Base-by-base conservation (phyloP, 2,113 vertebrate genomes). In the Cyprinodon brontotheroides region DNA sequence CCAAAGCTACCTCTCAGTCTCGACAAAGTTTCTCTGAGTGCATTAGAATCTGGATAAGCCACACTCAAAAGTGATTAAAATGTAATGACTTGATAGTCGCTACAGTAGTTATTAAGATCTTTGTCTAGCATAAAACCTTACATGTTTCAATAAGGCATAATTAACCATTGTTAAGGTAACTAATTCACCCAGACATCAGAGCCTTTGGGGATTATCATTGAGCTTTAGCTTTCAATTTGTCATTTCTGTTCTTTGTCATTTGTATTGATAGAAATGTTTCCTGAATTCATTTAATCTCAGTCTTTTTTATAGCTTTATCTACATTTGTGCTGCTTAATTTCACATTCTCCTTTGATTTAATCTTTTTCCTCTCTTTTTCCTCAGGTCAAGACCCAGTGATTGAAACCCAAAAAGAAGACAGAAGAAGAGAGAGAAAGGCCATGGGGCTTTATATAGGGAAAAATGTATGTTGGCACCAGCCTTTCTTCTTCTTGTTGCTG, bases 301-400 rank as follows among this genome's bases (percentile, higher is more conserved):
- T 82, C 38, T 78, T 74, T 48, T 81, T 72, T 80, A 60, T 91
- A 62, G 86, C 20, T 67, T 72, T 47, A 65, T 36, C 59, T 65
- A 13, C 70, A 41, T 76, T 47, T 76, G n/a, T 48, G 40, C 43
- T 40, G 12, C 72, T 45, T 43, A 59, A 7, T 39, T 63, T 47
- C 5, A 17, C 8, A 20, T 37, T 68, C 65, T 60, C 29, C 12
- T 11, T 40, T 14, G 37, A 41, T 75, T 43, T 29, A 63, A 12
- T 67, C 14, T 64, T 29, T 73, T 50, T 66, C 13, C 82, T 41
- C 83, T 50, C 83, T 61, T 72, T 72, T 66, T 81, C 68, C 75
- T 1, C 94, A 98, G 97, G 95, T 91, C 89, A 63, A 82, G 89
- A 80, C 87, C 92, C 91, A 89, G 87, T 95, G 94, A 93, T 95